A percentile compares a stretch with the other conserved stretches of the same genome.
Conservation (phyloP, 2,797 vertebrate species). For the Rhincodon typus region DNA sequence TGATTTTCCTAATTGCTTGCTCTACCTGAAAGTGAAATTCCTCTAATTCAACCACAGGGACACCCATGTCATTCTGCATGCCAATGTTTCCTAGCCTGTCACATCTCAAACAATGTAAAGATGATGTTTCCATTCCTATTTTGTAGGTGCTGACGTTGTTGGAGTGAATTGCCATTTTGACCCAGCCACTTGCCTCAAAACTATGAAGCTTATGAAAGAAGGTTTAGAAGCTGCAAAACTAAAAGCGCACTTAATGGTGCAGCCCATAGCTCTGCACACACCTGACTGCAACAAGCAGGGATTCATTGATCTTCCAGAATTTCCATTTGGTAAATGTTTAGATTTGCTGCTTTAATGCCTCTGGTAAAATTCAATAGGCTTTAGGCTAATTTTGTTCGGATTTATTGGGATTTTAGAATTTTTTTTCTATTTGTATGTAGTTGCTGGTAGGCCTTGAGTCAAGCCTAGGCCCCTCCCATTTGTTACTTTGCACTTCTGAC, state of each 20-base stretch:
- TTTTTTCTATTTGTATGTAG: constrained; percentile 40
- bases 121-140: constrained; percentile 32
- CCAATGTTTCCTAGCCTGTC: neutral
- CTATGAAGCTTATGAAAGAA: constrained; percentile 84
- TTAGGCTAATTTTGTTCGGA: neutral
- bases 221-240: constrained; percentile 74
- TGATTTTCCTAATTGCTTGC: neutral
- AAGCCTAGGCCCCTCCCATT: neutral
- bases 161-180: constrained; percentile 96
- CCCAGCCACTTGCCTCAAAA: constrained; percentile 70
- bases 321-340: constrained; percentile 76
- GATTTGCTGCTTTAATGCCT: neutral
- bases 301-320: constrained; percentile 90
- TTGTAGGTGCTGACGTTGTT: constrained; percentile 77
- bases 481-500: neutral
- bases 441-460: neutral
- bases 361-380: neutral
- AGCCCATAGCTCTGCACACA: constrained; percentile 85
- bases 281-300: constrained; percentile 86
- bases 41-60: neutral
- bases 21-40: neutral
- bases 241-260: constrained; percentile 80
- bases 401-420: neutral
- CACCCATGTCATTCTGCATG: neutral
- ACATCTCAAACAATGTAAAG: neutral